Percentiles rank a stretch among this genome's conserved stretches.
Conservation (phyloP, 1,140 invertebrate genomes). For the Drosophila albomicans region DNA sequence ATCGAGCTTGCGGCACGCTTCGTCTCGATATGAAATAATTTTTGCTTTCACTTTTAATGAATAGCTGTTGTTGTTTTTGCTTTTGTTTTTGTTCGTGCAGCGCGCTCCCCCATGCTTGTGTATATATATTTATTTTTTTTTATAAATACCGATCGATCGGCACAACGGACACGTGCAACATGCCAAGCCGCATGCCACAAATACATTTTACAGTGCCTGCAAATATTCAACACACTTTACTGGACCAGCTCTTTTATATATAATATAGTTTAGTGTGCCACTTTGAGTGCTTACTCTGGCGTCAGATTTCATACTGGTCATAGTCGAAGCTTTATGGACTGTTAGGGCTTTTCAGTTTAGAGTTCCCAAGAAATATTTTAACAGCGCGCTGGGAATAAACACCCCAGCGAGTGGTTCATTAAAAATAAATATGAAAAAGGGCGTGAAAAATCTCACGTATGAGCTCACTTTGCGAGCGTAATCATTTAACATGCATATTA, state of each 20-base stretch:
- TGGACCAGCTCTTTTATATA: too few species aligned
- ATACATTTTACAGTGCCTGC: constrained; percentile 48
- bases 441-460: constrained; percentile 56
- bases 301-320: constrained; percentile 6
- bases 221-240: constrained; percentile 40
- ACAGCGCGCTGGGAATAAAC: background rate
- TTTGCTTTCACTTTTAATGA: constrained; percentile 82
- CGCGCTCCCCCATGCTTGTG: background rate
- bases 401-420: constrained; percentile 1
- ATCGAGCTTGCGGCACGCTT: constrained; percentile 69
- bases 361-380: constrained; percentile 42
- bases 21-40: constrained; percentile 78
- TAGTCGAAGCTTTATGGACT: constrained; percentile 20
- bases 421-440: constrained; percentile 32
- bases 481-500: constrained; percentile 20
- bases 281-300: constrained; percentile 16
- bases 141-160: constrained; percentile 73
- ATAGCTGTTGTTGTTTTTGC: constrained; percentile 47
- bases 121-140: constrained; percentile 41
- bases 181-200: constrained; percentile 73
- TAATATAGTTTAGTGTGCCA: constrained; percentile 64
- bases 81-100: constrained; percentile 8
- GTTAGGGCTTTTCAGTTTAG: constrained; percentile 21
- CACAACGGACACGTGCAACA: constrained; percentile 71
- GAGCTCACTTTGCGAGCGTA: constrained; percentile 22